These are phyloP conservation scores for Drosophila subpulchrella DNA, from an alignment of 1,140 invertebrate species.

Conservation along the genomic window DNA sequence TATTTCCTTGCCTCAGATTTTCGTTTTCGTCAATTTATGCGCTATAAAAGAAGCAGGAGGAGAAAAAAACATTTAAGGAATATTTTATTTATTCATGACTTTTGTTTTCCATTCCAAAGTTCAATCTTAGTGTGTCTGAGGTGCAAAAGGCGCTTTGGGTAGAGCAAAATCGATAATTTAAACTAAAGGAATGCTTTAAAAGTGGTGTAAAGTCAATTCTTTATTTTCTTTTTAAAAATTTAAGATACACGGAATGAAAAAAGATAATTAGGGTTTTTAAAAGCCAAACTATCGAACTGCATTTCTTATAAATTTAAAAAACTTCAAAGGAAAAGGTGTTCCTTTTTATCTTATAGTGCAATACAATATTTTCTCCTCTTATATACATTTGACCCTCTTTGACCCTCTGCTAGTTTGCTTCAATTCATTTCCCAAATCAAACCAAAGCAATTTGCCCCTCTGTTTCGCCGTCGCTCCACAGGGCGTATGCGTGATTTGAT, in stretches of 20 bases:
- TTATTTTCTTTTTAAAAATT: no score
- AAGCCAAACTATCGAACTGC: no score
- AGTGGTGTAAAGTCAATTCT: no score
- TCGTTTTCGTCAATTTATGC: constrained; percentile 70
- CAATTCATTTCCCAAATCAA: constrained; percentile 21
- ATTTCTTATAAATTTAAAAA: no score
- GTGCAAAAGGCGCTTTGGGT: constrained; percentile 18
- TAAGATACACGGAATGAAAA: no score
- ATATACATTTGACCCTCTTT: not conserved
- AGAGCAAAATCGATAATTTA: constrained; percentile 46
- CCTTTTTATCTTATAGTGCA: not conserved
- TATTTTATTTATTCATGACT: constrained; percentile 71
- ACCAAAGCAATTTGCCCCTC: constrained; percentile 1
- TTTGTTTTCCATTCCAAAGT: constrained; percentile 55
- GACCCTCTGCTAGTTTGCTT: not conserved
- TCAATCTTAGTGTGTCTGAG: constrained; percentile 7
- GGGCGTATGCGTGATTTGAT: constrained; percentile 69
- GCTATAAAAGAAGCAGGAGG: constrained; percentile 54
- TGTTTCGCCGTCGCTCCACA: constrained; percentile 29
- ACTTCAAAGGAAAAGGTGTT: no score
- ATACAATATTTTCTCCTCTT: no score
- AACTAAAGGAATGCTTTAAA: not conserved
- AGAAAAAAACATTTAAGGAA: constrained; percentile 41
- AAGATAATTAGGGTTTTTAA: no score
- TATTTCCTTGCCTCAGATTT: constrained; percentile 72